Percentiles rank a stretch among this genome's conserved stretches.
Conservation (phyloP, 30 jellyfish, hydroid and myxozoan species). For the Mastigias papua region DNA sequence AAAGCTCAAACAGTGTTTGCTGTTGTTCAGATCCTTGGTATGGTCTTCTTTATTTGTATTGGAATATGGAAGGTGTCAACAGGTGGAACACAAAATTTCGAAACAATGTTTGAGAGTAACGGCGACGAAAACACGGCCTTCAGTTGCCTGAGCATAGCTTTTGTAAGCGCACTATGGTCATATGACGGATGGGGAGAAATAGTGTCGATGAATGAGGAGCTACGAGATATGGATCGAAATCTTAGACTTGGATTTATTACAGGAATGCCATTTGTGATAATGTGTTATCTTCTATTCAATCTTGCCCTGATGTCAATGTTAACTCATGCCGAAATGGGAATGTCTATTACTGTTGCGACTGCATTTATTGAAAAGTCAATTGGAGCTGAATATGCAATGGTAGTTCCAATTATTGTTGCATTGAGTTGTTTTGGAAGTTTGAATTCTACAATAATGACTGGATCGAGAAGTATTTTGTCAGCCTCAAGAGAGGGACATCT, state of each 20-base stretch:
- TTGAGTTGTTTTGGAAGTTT: conserved; percentile 51
- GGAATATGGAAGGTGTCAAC: neutral
- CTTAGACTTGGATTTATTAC: conserved; percentile 42
- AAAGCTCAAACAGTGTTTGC: neutral
- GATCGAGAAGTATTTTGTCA: conserved; percentile 47
- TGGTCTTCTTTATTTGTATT: neutral
- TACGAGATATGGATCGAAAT: conserved; percentile 56
- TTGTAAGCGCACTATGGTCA: conserved; percentile 69
- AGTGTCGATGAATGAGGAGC: conserved; percentile 54
- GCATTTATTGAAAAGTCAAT: conserved; percentile 35
- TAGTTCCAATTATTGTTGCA: conserved; percentile 61
- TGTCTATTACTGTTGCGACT: conserved; percentile 68
- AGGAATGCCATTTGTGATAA: conserved; percentile 64
- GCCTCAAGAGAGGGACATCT: conserved; percentile 85
- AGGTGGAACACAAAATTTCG: conserved; percentile 32
- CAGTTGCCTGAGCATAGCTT: conserved; percentile 40
- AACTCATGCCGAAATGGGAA: conserved; percentile 45
- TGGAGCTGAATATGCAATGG: conserved; percentile 36
- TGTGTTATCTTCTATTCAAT: conserved; percentile 44
- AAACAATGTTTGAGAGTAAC: conserved; percentile 20
- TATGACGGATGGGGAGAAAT: conserved; percentile 79
- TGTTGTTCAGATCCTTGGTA: neutral
- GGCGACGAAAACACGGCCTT: neutral
- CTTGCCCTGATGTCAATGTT: conserved; percentile 55
- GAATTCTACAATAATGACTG: neutral